These are phyloP conservation scores for Pterocles gutturalis DNA, from an alignment of 2,113 vertebrate species.

Conservation along the genomic window DNA sequence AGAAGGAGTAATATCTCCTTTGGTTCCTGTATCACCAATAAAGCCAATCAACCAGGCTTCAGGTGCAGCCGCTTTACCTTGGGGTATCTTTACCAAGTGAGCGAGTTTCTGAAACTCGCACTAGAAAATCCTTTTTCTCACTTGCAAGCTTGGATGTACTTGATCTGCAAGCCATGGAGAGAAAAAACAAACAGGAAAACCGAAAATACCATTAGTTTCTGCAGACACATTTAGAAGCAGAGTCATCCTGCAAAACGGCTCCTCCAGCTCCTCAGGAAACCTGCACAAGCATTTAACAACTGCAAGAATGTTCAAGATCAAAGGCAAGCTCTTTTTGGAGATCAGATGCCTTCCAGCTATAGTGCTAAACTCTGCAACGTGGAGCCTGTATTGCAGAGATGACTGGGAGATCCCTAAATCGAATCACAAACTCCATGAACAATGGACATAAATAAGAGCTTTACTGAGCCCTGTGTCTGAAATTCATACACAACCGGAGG, in stretches of 20 bases:
- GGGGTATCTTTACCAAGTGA: not conserved
- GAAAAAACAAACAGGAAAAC: not conserved
- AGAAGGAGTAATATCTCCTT: not conserved
- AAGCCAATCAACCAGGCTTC: not conserved
- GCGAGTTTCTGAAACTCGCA: not conserved
- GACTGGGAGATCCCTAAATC: not conserved
- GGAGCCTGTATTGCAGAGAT: not conserved
- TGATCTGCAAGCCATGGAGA: not conserved
- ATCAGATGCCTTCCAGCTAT: not conserved
- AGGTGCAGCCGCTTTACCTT: not conserved
- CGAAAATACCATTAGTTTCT: not conserved
- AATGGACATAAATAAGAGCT: not conserved
- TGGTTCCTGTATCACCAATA: not conserved
- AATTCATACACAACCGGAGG: not conserved
- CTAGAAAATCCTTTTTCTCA: not conserved
- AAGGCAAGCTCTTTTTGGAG: not conserved
- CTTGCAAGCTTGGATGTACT: not conserved
- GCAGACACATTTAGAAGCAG: not conserved
- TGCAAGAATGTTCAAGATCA: conserved; percentile 38
- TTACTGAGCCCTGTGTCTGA: not conserved
- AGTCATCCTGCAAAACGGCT: not conserved
- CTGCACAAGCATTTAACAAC: not conserved
- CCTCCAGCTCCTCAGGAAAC: not conserved
- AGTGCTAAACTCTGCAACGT: not conserved
- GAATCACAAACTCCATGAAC: not conserved